Evolutionary conservation across 1,140 invertebrate genomes (phyloP).

Genomic region (Ostrea denselamellosa): DNA sequence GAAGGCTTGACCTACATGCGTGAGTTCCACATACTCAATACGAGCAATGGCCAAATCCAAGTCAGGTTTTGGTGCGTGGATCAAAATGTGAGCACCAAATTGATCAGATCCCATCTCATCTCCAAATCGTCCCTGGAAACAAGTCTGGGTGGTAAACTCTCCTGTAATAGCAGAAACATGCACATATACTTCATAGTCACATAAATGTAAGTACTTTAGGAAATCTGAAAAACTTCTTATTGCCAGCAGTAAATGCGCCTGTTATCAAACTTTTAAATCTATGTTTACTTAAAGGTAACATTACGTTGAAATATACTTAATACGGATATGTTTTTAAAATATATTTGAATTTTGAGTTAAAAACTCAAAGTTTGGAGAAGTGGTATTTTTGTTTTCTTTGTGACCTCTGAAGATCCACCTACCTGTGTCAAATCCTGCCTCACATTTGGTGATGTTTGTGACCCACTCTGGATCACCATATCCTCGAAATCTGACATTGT

Average conservation of each 20-base stretch:
- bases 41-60: constrained; percentile 48
- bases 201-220: neutral
- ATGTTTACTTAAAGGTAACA: too few relatives aligned
- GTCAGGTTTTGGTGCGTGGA: constrained; percentile 63
- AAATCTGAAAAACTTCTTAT: neutral
- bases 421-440: constrained; percentile 75
- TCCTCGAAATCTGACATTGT: constrained; percentile 71
- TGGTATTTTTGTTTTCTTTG: too few relatives aligned
- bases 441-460: constrained; percentile 67
- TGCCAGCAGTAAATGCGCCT: too few relatives aligned
- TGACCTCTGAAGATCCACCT: too few relatives aligned
- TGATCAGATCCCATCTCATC: constrained; percentile 75
- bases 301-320: too few relatives aligned
- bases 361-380: too few relatives aligned
- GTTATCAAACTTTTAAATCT: too few relatives aligned
- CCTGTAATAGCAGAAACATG: constrained; percentile 52
- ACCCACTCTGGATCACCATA: constrained; percentile 62
- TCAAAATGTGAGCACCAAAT: constrained; percentile 75
- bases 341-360: too few relatives aligned
- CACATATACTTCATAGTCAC: neutral
- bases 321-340: too few relatives aligned
- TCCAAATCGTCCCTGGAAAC: constrained; percentile 76
- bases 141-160: constrained; percentile 74
- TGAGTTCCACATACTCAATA: constrained; percentile 67
- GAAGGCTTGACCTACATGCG: constrained; percentile 75